phyloP scores from a whole-genome alignment of 1,140 invertebrate genomes.

The Bombyx mandarina region DNA sequence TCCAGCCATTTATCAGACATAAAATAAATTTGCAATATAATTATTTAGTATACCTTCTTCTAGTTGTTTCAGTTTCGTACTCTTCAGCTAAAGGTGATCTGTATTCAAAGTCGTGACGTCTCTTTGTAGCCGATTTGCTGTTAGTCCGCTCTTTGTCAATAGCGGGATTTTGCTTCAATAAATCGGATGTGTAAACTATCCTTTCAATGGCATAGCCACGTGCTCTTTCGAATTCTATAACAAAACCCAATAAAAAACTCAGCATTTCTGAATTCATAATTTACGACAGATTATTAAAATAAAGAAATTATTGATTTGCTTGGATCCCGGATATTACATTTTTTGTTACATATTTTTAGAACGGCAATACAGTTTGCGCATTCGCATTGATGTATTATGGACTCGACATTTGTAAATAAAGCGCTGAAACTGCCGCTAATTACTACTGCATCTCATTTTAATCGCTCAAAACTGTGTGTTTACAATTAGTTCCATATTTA shows the following conservation, averaged over 20 bases:
- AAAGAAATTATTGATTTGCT: not conserved
- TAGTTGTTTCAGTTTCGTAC: not conserved
- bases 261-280: not conserved
- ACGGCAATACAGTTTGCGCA: no score
- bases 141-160: slow-evolving; percentile 24
- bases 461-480: no score
- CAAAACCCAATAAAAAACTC: slow-evolving; percentile 8
- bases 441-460: no score
- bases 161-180: slow-evolving; percentile 29
- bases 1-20: no score
- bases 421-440: no score
- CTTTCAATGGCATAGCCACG: slow-evolving; percentile 75
- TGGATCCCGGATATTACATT: no score
- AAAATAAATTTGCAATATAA: no score
- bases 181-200: slow-evolving; percentile 58
- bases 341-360: no score
- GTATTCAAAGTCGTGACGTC: slow-evolving; percentile 7
- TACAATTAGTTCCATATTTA: no score
- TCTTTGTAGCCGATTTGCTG: slow-evolving; percentile 24
- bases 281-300: not conserved
- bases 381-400: no score
- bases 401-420: no score
- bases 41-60: no score
- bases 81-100: slow-evolving; percentile 21
- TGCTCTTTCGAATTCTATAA: slow-evolving; percentile 73